Evolutionary conservation across 2,113 vertebrate genomes (phyloP).

Genomic region (Oplegnathus fasciatus): DNA sequence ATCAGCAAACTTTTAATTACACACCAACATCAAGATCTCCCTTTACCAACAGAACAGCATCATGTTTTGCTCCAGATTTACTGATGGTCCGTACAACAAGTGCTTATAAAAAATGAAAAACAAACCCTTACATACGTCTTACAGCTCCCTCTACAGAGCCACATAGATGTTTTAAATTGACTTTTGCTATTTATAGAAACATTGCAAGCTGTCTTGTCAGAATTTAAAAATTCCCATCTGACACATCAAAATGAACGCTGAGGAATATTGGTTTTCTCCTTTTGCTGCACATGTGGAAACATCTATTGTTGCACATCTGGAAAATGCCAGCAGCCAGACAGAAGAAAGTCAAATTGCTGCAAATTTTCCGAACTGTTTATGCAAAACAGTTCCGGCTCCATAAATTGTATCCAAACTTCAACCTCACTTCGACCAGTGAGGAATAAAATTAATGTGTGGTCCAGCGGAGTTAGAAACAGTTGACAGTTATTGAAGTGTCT

Average conservation of each 20-base stretch:
- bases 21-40: too few relatives aligned
- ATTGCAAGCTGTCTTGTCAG: slow-evolving; percentile 14
- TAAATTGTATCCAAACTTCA: slow-evolving; percentile 74
- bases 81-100: not conserved
- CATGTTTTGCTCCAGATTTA: not conserved
- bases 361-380: slow-evolving; percentile 82
- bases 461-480: slow-evolving; percentile 10
- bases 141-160: not conserved
- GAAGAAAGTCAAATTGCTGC: slow-evolving; percentile 78
- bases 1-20: not conserved
- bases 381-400: slow-evolving; percentile 79
- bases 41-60: not conserved
- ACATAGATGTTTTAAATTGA: slow-evolving; percentile 7
- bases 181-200: slow-evolving; percentile 13
- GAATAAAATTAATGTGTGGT: slow-evolving; percentile 44
- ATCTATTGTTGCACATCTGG: slow-evolving; percentile 84
- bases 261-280: slow-evolving; percentile 50
- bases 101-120: slow-evolving; percentile 3
- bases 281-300: slow-evolving; percentile 82
- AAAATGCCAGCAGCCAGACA: slow-evolving; percentile 74
- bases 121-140: not conserved
- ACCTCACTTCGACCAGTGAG: slow-evolving; percentile 32
- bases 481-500: slow-evolving; percentile 27
- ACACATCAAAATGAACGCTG: slow-evolving; percentile 38
- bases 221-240: slow-evolving; percentile 28